Conservation (phyloP, 64 coral and sea anemone species). For the Stichodactyla helianthus region DNA sequence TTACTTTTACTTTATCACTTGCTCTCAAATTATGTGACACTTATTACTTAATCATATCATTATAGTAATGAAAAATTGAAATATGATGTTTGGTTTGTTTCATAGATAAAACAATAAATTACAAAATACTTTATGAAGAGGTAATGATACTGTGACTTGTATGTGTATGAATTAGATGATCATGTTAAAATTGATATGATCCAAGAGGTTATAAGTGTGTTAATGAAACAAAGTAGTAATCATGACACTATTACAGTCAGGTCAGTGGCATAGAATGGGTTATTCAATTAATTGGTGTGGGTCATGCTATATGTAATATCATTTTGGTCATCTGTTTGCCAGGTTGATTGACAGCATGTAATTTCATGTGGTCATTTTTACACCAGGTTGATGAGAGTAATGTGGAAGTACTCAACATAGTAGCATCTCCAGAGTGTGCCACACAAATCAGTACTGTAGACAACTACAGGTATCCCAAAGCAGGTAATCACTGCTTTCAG, state of each 20-base stretch:
- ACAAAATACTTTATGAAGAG: slow-evolving; percentile 98
- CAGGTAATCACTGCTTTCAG: slow-evolving; percentile 37
- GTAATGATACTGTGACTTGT: slow-evolving; percentile 20
- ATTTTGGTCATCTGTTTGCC: too few species aligned
- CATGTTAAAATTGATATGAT: neutral
- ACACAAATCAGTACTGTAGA: slow-evolving; percentile 61
- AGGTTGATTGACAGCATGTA: too few species aligned
- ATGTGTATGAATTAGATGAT: neutral
- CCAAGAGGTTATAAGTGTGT: too few species aligned
- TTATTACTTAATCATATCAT: neutral
- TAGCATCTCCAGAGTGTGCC: slow-evolving; percentile 69
- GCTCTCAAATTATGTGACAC: too few species aligned
- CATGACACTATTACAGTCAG: too few species aligned
- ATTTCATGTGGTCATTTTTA: neutral
- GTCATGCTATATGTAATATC: too few species aligned
- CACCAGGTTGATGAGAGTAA: slow-evolving; percentile 83
- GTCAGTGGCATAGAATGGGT: too few species aligned
- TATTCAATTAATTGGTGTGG: too few species aligned
- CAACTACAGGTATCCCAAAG: slow-evolving; percentile 87
- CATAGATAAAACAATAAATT: slow-evolving; percentile 70
- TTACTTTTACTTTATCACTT: too few species aligned
- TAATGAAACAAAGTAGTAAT: too few species aligned
- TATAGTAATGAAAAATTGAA: neutral
- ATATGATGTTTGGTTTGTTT: slow-evolving; percentile 1
- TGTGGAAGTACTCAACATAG: slow-evolving; percentile 86